Evolutionary conservation across 2,888 invertebrate genomes (phyloP), one percentile per base, ranked within the genome.

Genomic region (Brachypterus glaber): DNA sequence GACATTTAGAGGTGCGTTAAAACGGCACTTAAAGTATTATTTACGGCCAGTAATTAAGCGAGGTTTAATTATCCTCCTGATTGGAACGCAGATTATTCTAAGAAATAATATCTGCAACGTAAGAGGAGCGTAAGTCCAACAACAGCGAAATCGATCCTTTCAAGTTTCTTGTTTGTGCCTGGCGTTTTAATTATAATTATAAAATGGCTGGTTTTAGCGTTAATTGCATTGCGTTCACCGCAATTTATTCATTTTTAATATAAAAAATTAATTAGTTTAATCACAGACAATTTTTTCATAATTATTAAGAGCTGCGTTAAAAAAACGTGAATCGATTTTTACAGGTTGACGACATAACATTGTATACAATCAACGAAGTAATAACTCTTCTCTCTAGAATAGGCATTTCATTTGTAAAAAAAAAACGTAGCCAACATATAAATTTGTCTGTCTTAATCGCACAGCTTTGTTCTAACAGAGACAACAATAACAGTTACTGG

Each of bases 11-110:
- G 58, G 60, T 58, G 62, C 63, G 64, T 65, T 64, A 65, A 65
- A 63, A 63, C 60, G 58, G 62, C 63, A 62, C 61, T 64, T 64
- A 64, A 64, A 63, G 59, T 58, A 62, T 64, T 64, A 66, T 66
- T 66, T 66, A 66, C 62, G 60, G 57, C 57, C 51, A 54, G 64
- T 64, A 66, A 66, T 66, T 64, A 66, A 64, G 53, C 49, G 55
- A 51, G 55, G 57, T 62, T 63, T 63, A 63, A 64, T 63, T 63
- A 64, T 60, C 57, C 48, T 48, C 49, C 55, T 62, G 61, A 62
- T 64, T 62, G 64, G 59, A 58, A 57, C 49, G 51, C 52, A 55
- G 58, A 60, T 59, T 59, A 60, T 62, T 61, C 62, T 53, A 48
- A 55, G 62, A 62, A 62, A 57, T 59, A 57, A 57, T 44, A 40